Conservation (phyloP, 2,888 invertebrate species). For the Phaedon cochleariae region DNA sequence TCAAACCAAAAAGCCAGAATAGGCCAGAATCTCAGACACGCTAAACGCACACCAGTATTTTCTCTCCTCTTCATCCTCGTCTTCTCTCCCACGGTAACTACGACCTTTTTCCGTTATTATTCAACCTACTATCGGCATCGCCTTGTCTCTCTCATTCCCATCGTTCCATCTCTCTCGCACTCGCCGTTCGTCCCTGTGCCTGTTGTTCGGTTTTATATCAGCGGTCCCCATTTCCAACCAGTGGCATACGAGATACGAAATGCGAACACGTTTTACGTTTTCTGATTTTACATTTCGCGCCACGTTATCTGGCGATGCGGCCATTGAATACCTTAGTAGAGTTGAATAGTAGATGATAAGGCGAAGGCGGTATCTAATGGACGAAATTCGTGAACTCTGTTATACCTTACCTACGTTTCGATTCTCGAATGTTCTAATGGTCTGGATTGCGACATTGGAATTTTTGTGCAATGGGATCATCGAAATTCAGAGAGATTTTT, state of each 20-base stretch:
- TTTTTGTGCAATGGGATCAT: too few relatives aligned
- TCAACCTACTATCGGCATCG: slow-evolving; percentile 38
- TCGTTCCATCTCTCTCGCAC: slow-evolving; percentile 1
- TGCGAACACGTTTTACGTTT: neutral
- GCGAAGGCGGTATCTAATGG: slow-evolving; percentile 23
- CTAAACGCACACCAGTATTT: slow-evolving; percentile 27
- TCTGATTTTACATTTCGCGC: neutral
- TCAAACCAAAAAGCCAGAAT: too few relatives aligned
- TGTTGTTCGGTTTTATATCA: slow-evolving; percentile 29
- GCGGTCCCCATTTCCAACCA: slow-evolving; percentile 28
- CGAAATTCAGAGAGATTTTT: too few relatives aligned
- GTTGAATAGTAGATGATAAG: neutral
- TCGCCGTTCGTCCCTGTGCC: slow-evolving; percentile 13
- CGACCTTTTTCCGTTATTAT: slow-evolving; percentile 45
- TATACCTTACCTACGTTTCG: neutral
- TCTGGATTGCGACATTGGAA: neutral
- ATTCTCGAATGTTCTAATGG: neutral
- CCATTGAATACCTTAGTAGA: neutral
- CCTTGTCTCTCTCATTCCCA: slow-evolving; percentile 25
- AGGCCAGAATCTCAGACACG: neutral
- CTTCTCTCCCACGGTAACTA: slow-evolving; percentile 47
- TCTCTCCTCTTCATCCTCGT: slow-evolving; percentile 40
- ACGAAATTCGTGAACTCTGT: neutral
- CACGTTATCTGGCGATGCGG: neutral
- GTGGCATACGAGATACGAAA: slow-evolving; percentile 21